phyloP scores from a whole-genome alignment of 2,113 vertebrate species.

The Tympanuchus pallidicinctus region DNA sequence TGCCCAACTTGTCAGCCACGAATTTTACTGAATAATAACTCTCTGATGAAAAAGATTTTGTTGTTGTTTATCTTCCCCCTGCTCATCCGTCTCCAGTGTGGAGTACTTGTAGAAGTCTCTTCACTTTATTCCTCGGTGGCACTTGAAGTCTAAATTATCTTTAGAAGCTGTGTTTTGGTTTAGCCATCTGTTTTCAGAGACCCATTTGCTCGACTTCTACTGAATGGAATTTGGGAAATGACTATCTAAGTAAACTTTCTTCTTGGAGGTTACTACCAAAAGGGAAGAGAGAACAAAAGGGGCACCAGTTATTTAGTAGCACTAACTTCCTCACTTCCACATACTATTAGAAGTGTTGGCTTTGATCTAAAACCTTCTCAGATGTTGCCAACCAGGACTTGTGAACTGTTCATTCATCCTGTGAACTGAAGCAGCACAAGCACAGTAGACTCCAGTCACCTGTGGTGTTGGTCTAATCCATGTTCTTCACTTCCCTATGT shows the following conservation, averaged over 20 bases:
- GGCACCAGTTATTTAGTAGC: background rate
- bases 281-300: slow-evolving; percentile 2
- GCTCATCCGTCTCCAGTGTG: background rate
- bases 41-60: background rate
- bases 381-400: background rate
- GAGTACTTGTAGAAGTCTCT: background rate
- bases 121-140: background rate
- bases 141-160: slow-evolving; percentile 16
- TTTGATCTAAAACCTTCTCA: slow-evolving; percentile 23
- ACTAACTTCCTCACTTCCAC: background rate
- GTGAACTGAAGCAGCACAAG: background rate
- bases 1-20: background rate
- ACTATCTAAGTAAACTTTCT: background rate
- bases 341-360: background rate
- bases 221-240: slow-evolving; percentile 20
- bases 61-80: background rate
- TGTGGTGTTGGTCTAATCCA: background rate
- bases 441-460: background rate
- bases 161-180: slow-evolving; percentile 39
- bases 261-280: background rate
- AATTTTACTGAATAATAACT: slow-evolving; percentile 33
- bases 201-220: background rate
- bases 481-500: background rate
- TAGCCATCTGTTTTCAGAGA: slow-evolving; percentile 25
- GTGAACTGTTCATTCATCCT: background rate